Evolutionary conservation across 2,113 vertebrate species (phyloP).

Genomic region (Ornithorhynchus anatinus): DNA sequence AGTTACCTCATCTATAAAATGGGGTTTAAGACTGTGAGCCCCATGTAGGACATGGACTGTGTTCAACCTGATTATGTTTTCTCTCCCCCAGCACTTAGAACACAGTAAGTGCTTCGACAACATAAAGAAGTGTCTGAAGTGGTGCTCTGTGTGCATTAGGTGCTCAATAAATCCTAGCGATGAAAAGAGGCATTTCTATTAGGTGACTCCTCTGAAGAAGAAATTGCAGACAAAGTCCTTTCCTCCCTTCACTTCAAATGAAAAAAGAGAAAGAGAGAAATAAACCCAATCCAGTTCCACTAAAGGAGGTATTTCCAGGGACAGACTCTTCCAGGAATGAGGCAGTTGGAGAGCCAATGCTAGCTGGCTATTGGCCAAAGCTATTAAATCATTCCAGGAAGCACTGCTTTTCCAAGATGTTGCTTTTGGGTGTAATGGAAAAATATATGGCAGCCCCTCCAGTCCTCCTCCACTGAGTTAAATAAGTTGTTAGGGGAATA

Average conservation of each 20-base stretch:
- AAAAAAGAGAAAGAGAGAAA: constrained; percentile 1
- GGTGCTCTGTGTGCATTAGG: neutral
- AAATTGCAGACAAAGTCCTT: neutral
- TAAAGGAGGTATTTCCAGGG: no score
- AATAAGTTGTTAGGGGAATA: constrained; percentile 4
- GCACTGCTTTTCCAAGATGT: constrained; percentile 6
- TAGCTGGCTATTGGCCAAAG: constrained; percentile 23
- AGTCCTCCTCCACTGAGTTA: constrained; percentile 12
- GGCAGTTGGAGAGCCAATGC: constrained; percentile 28
- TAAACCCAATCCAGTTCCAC: constrained; percentile 5
- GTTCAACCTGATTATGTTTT: no score
- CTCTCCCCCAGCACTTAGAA: no score
- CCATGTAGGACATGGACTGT: no score
- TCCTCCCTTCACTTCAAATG: neutral
- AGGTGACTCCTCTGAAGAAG: neutral
- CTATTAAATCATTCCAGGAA: constrained; percentile 26
- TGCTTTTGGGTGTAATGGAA: neutral
- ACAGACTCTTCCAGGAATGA: constrained; percentile 10
- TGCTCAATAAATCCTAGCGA: neutral
- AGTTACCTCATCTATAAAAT: no score
- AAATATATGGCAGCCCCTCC: neutral
- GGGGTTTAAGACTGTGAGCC: no score
- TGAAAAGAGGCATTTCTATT: neutral
- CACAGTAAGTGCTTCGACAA: no score
- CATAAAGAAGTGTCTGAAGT: no score